Percentiles rank a stretch among this genome's conserved stretches.
phyloP scores from a whole-genome alignment of 2,888 invertebrate species.

The Lymantria dispar region DNA sequence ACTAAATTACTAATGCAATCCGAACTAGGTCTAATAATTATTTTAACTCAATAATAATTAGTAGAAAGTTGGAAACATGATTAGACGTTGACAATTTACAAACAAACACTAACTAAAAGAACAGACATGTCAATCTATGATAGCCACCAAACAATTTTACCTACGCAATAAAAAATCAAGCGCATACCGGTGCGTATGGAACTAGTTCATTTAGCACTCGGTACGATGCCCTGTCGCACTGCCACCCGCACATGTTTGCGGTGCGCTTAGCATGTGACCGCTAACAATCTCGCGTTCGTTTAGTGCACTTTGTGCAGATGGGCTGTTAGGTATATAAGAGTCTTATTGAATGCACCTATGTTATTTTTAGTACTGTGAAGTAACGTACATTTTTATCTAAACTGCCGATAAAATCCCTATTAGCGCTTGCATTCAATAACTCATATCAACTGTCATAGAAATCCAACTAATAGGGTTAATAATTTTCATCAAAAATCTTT shows the following conservation, averaged over 20 bases:
- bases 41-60: too few species aligned
- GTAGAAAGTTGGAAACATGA: too few species aligned
- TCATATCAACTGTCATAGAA: too few species aligned
- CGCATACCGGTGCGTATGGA: constrained; percentile 42
- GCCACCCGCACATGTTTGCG: constrained; percentile 75
- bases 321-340: constrained; percentile 22
- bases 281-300: constrained; percentile 62
- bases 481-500: too few species aligned
- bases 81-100: too few species aligned
- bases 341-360: background rate
- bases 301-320: constrained; percentile 28
- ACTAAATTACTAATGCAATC: too few species aligned
- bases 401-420: too few species aligned
- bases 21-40: too few species aligned
- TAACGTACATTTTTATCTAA: background rate
- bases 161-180: constrained; percentile 22
- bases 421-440: too few species aligned
- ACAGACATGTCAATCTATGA: constrained; percentile 16
- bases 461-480: too few species aligned
- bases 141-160: constrained; percentile 18
- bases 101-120: background rate
- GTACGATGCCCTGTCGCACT: constrained; percentile 69
- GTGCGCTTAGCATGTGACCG: constrained; percentile 66
- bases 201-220: constrained; percentile 75
- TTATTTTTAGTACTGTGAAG: background rate